Evolutionary conservation across 2,113 vertebrate genomes (phyloP), one percentile per base, ranked within the genome.

Genomic region (Craseonycteris thonglongyai): DNA sequence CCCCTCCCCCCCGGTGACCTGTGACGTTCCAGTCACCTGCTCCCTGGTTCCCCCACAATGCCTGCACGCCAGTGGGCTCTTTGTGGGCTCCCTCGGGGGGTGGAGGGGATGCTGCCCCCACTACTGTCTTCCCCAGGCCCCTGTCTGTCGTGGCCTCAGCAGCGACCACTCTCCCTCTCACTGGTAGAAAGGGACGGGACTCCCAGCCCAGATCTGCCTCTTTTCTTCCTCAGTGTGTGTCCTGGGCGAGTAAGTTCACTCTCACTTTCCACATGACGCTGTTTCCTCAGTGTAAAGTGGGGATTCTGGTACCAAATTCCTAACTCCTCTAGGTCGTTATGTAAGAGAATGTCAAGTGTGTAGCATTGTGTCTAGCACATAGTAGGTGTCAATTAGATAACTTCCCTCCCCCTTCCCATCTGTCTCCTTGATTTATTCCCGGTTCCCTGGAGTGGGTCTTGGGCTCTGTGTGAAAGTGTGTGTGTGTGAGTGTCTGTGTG

Each of bases 331-430:
- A 6, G 79, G 54, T 15, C 3, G 14, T 80, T 85, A 91, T 22
- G 7, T 91, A 65, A 88, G 76, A 54, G 68, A 56, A 78, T 28
- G 71, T 26, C 69, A 35, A 26, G 63, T 63, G 30, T 22, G 8
- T 28, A 47, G 79, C 59, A 42, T 10, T 24, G 30, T 16, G 66
- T 61, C 93, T 85, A 76, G 83, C 88, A 79, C 59, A 11, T 38
- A 83, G 96, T 35, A 54, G 92, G 85, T 92, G 88, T 49, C 56
- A 30, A 54, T 28, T 42, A 40, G 42, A 74, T 59, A 56, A 42
- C 42, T 79, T 63, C 56, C 93, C 54, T 16, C 51, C 56, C 80
- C 59, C 82, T 90, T 83, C 28, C 75, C 86, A 56, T 56, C 75
- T 69, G 92, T 69, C 40, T 80, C 79, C 71, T 28, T 8, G 26